Percentiles rank a stretch among this genome's conserved stretches.
Evolutionary conservation across 2,888 invertebrate genomes (phyloP).

Genomic region (Clanis bilineata): DNA sequence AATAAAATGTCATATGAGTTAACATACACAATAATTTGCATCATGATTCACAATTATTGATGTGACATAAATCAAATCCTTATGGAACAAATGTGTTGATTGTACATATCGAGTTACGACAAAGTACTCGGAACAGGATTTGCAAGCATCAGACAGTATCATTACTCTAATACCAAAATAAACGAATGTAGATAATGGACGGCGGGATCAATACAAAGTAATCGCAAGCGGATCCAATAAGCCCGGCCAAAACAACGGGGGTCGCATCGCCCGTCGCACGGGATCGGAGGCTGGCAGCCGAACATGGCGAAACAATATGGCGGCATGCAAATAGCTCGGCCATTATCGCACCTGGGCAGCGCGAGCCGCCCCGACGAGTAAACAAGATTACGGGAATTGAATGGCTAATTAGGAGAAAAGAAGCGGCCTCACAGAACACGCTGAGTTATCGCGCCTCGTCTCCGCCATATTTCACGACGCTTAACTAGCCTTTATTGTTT

Average conservation of each 20-base stretch:
- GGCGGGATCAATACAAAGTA: constrained; percentile 80
- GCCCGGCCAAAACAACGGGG: constrained; percentile 77
- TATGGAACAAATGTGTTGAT: neutral
- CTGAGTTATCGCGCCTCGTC: constrained; percentile 76
- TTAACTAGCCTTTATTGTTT: constrained; percentile 76
- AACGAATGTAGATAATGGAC: constrained; percentile 80
- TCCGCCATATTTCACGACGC: constrained; percentile 76
- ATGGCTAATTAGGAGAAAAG: constrained; percentile 82
- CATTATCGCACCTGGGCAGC: constrained; percentile 82
- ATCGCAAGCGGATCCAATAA: constrained; percentile 81
- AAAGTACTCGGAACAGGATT: constrained; percentile 48
- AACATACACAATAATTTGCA: too few relatives aligned
- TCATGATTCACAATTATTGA: neutral
- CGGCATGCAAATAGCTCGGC: constrained; percentile 82
- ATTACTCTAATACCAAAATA: constrained; percentile 76
- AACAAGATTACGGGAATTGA: constrained; percentile 82
- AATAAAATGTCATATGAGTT: neutral
- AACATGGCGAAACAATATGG: constrained; percentile 80
- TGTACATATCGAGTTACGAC: constrained; percentile 18
- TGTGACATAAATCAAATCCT: neutral
- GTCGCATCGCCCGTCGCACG: constrained; percentile 60
- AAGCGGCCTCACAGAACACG: constrained; percentile 63
- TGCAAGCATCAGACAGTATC: constrained; percentile 66
- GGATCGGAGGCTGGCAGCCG: constrained; percentile 63
- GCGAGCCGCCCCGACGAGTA: constrained; percentile 70